Base-by-base conservation (phyloP, 2,888 invertebrate species). In the Andrena haemorrhoa region DNA sequence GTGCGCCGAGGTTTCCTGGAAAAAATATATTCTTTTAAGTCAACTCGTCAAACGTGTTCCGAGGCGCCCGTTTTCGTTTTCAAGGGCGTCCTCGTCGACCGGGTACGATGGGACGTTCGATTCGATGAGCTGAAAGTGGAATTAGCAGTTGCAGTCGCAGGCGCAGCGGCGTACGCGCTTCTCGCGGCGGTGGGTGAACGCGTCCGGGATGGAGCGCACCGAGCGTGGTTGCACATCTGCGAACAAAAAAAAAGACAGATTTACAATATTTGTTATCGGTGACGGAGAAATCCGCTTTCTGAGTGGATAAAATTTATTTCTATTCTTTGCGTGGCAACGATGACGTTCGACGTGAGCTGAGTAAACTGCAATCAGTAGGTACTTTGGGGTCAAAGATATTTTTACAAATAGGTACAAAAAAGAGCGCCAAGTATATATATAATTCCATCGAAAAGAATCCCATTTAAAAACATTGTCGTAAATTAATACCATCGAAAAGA, bases 151-250 rank as follows among this genome's bases (percentile, higher is more conserved):
- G 95, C 97, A 97, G 94, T 96, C 95, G 94, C 97, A 97, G 86
- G 96, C 95, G 94, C 96, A 97, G 91, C 97, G 96, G 94, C 96
- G 96, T 53, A 96, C 95, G 90, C 96, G 96, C 93, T 96, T 96
- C 89, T 96, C 95, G 73, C 94, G 95, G 87, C 95, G 95, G 89
- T 93, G 93, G 93, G 93, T 91, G 94, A 92, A 86, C 93, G 94
- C 92, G 79, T 95, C 95, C 29, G 91, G 91, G 84, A 95, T 95
- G 92, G 95, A 96, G 90, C 96, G 96, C 84, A 96, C 95, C 80
- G 96, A 96, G 91, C 97, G 96, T 77, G 97, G 97, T 93, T 97
- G 97, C 92, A 98, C 96, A 93, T 96, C 97, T 98, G 95, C 58
- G 95, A 94, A 77, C 49, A 80, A 56, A 66, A 35, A 31, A 12